A percentile compares a stretch with the other conserved stretches of the same genome.
Evolutionary conservation across 1,140 invertebrate genomes (phyloP).

Genomic region (Brachionus angularis): DNA sequence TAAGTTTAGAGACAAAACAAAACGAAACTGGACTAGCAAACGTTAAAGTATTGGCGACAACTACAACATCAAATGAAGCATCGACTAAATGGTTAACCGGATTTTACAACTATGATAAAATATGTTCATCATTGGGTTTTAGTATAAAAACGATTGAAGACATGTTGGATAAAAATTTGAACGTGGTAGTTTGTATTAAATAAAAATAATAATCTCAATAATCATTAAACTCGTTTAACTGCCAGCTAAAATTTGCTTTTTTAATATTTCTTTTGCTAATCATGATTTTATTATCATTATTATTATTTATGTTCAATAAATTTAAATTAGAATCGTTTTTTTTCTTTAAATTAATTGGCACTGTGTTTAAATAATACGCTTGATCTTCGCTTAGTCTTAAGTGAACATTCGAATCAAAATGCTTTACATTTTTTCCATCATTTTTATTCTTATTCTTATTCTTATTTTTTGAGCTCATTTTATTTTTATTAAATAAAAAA

Average conservation of each 20-base stretch:
- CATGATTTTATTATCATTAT: no score
- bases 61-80: no score
- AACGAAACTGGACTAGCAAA: conserved; percentile 10
- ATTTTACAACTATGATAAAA: conserved; percentile 22
- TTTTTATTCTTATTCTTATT: no score
- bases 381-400: no score
- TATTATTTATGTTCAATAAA: not conserved
- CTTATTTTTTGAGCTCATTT: no score
- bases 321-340: conserved; percentile 20
- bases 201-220: not conserved
- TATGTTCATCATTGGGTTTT: conserved; percentile 30
- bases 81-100: not conserved
- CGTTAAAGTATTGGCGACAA: not conserved
- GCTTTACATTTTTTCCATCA: no score
- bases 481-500: no score
- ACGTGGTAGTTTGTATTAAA: conserved; percentile 36
- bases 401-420: no score
- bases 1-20: conserved; percentile 47
- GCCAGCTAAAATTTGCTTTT: conserved; percentile 37
- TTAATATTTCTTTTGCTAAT: conserved; percentile 13
- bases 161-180: conserved; percentile 1
- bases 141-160: conserved; percentile 38
- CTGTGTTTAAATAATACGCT: no score
- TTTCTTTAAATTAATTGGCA: no score
- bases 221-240: conserved; percentile 26